phyloP scores from a whole-genome alignment of 2,113 vertebrate species.

The Phocoena phocoena region DNA sequence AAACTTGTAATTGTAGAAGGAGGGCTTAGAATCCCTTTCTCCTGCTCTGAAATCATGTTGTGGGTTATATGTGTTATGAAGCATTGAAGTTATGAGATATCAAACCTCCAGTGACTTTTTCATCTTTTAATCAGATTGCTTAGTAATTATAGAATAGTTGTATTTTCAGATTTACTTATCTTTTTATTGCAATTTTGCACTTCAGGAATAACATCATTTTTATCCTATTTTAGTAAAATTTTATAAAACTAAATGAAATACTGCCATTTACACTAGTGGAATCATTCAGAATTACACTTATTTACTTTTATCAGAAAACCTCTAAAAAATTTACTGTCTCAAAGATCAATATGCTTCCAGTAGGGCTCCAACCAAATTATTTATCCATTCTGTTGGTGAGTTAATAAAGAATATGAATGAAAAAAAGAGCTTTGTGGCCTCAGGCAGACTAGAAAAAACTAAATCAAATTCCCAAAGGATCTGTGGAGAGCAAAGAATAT shows the following conservation, averaged over 20 bases:
- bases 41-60: not conserved
- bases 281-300: not conserved
- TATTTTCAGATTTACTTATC: slow-evolving; percentile 31
- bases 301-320: not conserved
- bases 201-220: not conserved
- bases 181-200: not conserved
- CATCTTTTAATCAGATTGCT: not conserved
- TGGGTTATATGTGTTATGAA: slow-evolving; percentile 52
- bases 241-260: slow-evolving; percentile 21
- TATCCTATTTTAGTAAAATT: slow-evolving; percentile 5
- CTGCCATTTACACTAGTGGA: not conserved
- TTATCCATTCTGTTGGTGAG: not conserved
- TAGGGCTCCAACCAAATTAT: not conserved
- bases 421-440: not conserved
- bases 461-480: not conserved
- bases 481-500: not conserved
- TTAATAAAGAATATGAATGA: not conserved
- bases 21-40: not conserved
- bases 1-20: slow-evolving; percentile 53
- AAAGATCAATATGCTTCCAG: not conserved
- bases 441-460: not conserved
- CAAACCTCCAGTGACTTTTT: slow-evolving; percentile 38
- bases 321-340: not conserved
- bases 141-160: not conserved
- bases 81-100: not conserved